Conservation (phyloP, 2,113 vertebrate genomes). For the Aldabrachelys gigantea region DNA sequence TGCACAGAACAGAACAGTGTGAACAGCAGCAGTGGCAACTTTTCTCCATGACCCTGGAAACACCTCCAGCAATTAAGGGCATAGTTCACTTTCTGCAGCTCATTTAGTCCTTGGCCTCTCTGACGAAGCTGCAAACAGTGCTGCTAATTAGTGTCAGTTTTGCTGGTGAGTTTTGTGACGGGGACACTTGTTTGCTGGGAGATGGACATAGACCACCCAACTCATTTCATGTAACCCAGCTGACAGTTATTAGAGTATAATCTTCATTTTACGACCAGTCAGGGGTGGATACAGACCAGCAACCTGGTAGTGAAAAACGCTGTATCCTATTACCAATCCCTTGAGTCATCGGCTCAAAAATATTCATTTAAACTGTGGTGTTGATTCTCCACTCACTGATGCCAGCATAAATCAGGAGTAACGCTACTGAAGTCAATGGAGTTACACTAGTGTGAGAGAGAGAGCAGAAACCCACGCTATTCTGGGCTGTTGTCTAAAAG, state of each 20-base stretch:
- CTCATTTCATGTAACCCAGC: not conserved
- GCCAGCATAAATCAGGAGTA: not conserved
- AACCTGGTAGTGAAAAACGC: not conserved
- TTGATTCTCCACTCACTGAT: not conserved
- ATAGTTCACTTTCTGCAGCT: not conserved
- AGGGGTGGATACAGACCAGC: not conserved
- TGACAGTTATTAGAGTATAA: not conserved
- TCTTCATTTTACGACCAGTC: not conserved
- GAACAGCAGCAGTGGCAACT: not conserved
- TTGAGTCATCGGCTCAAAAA: not conserved
- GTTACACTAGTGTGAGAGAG: not conserved
- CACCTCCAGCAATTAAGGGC: accelerated
- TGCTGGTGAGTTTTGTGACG: not conserved
- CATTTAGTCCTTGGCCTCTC: not conserved
- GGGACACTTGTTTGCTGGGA: not conserved
- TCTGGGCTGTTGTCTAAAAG: not conserved
- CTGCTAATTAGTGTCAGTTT: not conserved
- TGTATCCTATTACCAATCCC: not conserved
- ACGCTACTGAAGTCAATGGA: not conserved
- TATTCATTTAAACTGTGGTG: not conserved
- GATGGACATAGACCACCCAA: not conserved
- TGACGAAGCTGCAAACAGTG: not conserved
- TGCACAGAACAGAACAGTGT: not conserved
- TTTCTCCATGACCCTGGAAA: not conserved
- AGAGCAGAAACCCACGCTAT: not conserved